These are phyloP conservation scores for Xiphophorus birchmanni DNA, from an alignment of 2,797 vertebrate genomes.

Conservation along the genomic window DNA sequence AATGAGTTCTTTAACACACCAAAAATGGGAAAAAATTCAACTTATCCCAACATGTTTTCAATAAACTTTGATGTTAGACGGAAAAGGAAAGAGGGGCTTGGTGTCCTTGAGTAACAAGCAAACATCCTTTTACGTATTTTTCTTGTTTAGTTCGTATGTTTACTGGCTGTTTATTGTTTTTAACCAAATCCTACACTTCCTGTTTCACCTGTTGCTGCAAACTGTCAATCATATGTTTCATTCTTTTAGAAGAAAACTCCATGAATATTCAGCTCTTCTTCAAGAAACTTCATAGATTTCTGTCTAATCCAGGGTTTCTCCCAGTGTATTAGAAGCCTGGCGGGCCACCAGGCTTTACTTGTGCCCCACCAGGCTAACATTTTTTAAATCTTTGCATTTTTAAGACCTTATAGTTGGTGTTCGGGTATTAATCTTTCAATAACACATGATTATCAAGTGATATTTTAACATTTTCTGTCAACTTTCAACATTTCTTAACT, in stretches of 20 bases:
- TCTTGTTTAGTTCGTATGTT: neutral
- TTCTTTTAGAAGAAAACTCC: neutral
- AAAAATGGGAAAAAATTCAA: neutral
- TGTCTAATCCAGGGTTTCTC: neutral
- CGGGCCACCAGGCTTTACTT: too few species aligned
- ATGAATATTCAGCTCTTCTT: neutral
- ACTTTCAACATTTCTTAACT: too few species aligned
- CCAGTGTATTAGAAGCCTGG: too few species aligned
- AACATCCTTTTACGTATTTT: neutral
- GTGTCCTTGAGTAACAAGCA: neutral
- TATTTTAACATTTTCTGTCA: too few species aligned
- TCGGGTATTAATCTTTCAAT: too few species aligned
- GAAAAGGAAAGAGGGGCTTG: neutral
- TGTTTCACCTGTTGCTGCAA: neutral
- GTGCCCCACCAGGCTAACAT: too few species aligned
- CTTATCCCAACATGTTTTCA: neutral
- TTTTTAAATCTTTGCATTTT: too few species aligned
- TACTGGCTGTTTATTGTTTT: neutral
- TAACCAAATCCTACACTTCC: neutral
- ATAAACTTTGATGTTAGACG: neutral
- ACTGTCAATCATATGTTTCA: too few species aligned
- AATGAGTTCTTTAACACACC: neutral
- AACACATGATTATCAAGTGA: too few species aligned
- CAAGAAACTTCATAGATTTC: neutral
- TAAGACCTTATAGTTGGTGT: too few species aligned